Conservation (phyloP, 1,140 invertebrate genomes). For the Drosophila watanabei region DNA sequence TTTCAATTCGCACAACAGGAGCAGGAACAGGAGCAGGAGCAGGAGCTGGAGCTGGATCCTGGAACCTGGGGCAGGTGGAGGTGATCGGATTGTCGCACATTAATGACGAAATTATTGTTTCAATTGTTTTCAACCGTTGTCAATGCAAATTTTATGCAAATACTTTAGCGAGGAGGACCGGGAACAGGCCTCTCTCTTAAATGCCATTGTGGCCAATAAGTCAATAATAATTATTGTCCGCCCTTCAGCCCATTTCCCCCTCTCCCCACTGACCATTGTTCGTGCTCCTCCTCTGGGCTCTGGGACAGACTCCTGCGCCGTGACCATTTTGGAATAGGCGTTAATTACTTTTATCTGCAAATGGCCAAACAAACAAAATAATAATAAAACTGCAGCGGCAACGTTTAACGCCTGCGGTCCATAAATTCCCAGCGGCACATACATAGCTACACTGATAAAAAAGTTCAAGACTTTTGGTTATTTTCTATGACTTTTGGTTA, state of each 20-base stretch:
- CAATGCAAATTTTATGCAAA: slow-evolving; percentile 85
- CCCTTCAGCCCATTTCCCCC: slow-evolving; percentile 2
- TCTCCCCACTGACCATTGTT: slow-evolving; percentile 10
- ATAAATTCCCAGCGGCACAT: slow-evolving; percentile 5
- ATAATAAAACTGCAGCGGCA: slow-evolving; percentile 30
- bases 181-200: slow-evolving; percentile 53
- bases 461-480: too few species aligned
- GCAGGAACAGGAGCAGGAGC: neutral
- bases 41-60: neutral
- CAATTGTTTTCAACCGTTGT: slow-evolving; percentile 84
- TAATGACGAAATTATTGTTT: slow-evolving; percentile 85
- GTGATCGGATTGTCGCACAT: slow-evolving; percentile 73
- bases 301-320: neutral
- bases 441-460: too few species aligned
- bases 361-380: slow-evolving; percentile 63
- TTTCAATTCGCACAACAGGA: slow-evolving; percentile 70
- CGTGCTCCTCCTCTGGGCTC: neutral
- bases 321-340: slow-evolving; percentile 72
- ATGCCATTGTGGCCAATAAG: slow-evolving; percentile 81
- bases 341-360: slow-evolving; percentile 80
- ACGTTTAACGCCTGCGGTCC: slow-evolving; percentile 30
- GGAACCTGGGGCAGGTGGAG: slow-evolving; percentile 27
- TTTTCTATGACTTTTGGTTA: too few species aligned
- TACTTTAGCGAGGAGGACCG: slow-evolving; percentile 49
- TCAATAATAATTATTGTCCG: slow-evolving; percentile 71